Evolutionary conservation across 2,888 invertebrate genomes (phyloP), one percentile per base, ranked within the genome.

Genomic region (Eutolmus rufibarbis): DNA sequence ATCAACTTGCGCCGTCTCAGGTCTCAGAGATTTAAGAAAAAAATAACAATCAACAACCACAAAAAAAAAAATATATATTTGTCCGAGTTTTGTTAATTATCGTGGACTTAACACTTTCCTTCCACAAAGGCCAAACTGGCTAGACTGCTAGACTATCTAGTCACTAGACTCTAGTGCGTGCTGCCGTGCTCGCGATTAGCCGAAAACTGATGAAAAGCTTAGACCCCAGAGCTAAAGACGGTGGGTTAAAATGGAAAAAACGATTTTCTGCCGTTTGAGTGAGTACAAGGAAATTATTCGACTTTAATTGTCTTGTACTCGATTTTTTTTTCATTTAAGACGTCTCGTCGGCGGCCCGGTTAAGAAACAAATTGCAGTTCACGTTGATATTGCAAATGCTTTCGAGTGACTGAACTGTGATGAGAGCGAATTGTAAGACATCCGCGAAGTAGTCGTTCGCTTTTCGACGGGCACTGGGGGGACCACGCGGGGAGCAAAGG

Each of bases 321-420:
- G 19, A 43, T 43, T 14, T 14, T 46, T 46, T 46, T 16, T 46
- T 46, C 34, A 7, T 46, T 16, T 23, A 43, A 78, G 37, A 43
- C 23, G 43, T 37, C 40, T 12, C 12, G 12, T 40, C 77, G n/a
- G 16, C 40, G 23, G 46, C 66, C 66, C 76, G 43, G 14, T 78
- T 78, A 56, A 56, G 34, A 84, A 84, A 66, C 34, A 40, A 40
- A 84, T 74, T 84, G 74, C 84, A 37, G 23, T 43, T 43, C 34
- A 40, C 74, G 84, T 84, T 66, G 74, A 84, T 84, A 84, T 84
- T 74, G 74, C 84, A 66, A 66, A 40, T 66, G 40, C 66, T 40
- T 37, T 84, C 74, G 37, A 84, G 66, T 66, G 84, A 84, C 84
- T 84, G 84, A 84, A 84, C 34, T 84, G 84, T 37, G 84, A 84